Base-by-base conservation (phyloP, 2,113 vertebrate genomes). In the Chloropsis cyanopogon region DNA sequence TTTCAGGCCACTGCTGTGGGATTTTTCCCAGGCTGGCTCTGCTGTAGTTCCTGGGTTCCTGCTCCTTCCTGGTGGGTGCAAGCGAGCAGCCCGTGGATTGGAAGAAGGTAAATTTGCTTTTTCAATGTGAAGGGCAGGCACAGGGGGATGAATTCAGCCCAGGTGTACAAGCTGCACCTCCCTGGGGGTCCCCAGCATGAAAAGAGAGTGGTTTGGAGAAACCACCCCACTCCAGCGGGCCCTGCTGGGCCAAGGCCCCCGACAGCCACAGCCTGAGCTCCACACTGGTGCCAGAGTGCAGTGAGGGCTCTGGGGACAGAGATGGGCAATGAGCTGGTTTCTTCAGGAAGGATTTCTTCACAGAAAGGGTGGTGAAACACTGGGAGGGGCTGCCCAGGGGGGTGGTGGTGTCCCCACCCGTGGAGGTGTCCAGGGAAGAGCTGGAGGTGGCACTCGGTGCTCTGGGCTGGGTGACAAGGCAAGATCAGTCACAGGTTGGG, bases 281-380 rank as follows among this genome's bases (percentile, higher is more conserved):
- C 11, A 2, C 1, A 0, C 2, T 2, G 39, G 37, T 25, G 47
- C 3, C 29, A 25, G 3, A 6, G 18, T 0, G 24, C 68, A 14
- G 35, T 1, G 23, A 73, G 57, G 5, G 26, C 56, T 1, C 21
- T 2, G 25, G 41, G 63, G 65, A 12, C 42, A n/a, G 71, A 31
- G 65, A 7, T 4, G 37, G 63, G 71, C 50, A 12, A 6, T 0
- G 11, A 24, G n/a, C 15, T 14, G 52, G 4, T 28, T 33, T 28
- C 2, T 37, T 65, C n/a, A 2, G 77, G 47, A 22, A 6, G 54
- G 41, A 61, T 47, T 82, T 47, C 16, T 22, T 22, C 47, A 22
- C 54, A 42, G 35, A 26, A 42, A 61, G 3, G 6, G 7, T 2
- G 37, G 37, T 37, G 37, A 37, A 37, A 37, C 37, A 37, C 37